phyloP scores from a whole-genome alignment of 2,888 invertebrate species.

The Alloscopus bannaensis region DNA sequence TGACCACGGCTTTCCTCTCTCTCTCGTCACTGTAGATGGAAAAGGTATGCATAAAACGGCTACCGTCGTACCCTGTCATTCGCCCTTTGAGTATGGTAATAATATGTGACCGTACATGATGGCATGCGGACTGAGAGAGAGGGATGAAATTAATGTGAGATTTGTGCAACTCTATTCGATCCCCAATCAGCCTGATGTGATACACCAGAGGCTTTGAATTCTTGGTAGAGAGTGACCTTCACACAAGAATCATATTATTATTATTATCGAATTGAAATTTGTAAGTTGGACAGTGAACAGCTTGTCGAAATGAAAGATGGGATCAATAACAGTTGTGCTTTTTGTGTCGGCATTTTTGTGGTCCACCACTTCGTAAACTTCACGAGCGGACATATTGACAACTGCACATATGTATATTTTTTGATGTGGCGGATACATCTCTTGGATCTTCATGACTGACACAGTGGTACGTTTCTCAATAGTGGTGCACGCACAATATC shows the following conservation, averaged over 20 bases:
- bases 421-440: background rate
- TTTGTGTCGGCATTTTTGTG: no score
- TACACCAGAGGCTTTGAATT: slow-evolving; percentile 27
- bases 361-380: no score
- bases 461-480: no score
- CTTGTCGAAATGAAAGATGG: slow-evolving; percentile 27
- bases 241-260: background rate
- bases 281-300: background rate
- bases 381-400: no score
- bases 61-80: slow-evolving; percentile 27
- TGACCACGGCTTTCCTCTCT: no score
- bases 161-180: background rate
- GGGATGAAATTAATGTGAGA: background rate
- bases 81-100: background rate
- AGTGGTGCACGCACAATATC: no score
- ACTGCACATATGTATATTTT: background rate
- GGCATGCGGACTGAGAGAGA: background rate
- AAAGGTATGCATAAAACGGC: no score
- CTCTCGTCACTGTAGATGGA: no score
- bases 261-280: slow-evolving; percentile 5
- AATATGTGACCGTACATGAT: slow-evolving; percentile 18
- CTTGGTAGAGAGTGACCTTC: slow-evolving; percentile 40
- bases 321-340: slow-evolving; percentile 12
- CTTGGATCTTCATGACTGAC: no score
- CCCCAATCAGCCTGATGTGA: slow-evolving; percentile 17